These are phyloP conservation scores for Sinocyclocheilus maitianheensis DNA, from an alignment of 2,113 vertebrate species.

Conservation along the genomic window DNA sequence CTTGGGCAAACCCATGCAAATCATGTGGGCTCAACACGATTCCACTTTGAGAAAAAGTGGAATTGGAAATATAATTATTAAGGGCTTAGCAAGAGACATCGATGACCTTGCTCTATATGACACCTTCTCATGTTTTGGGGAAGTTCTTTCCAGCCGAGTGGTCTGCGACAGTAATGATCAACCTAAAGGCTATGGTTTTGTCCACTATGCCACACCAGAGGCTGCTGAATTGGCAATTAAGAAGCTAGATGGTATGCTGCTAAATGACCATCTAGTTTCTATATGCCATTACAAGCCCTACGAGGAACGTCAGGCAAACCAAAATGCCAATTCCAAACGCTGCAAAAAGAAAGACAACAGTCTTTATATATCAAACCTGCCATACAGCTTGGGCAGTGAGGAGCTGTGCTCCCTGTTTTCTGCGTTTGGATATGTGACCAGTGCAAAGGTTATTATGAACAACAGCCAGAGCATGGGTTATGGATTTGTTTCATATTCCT, in stretches of 20 bases:
- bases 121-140: not conserved
- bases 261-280: not conserved
- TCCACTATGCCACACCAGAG: not conserved
- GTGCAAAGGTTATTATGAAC: not conserved
- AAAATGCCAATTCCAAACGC: not conserved
- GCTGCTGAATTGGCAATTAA: not conserved
- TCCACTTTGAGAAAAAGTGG: not conserved
- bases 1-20: not conserved
- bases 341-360: not conserved
- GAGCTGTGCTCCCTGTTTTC: not conserved
- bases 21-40: not conserved
- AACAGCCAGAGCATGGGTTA: not conserved
- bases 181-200: not conserved
- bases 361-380: too few species aligned
- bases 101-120: not conserved
- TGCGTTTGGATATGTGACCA: not conserved
- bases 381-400: not conserved
- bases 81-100: not conserved
- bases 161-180: not conserved
- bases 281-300: not conserved
- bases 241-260: not conserved
- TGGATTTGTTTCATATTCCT: not conserved
- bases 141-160: not conserved
- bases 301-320: not conserved
- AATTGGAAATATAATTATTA: not conserved